Evolutionary conservation across 37 sponge, comb jelly and placozoan genomes (phyloP).

Genomic region (Halichondria panicea): DNA sequence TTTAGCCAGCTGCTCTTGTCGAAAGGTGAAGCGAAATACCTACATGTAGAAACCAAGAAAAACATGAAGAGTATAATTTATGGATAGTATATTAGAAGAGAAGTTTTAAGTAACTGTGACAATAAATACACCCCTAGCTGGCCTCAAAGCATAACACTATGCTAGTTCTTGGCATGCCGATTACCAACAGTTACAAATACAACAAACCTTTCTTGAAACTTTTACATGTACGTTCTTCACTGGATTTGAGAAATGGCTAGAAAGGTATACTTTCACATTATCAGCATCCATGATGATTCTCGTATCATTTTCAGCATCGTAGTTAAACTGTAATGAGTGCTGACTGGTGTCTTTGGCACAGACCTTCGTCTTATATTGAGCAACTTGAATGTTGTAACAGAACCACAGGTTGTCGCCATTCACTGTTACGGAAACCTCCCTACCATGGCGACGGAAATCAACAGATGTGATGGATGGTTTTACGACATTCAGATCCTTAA

Average conservation of each 20-base stretch:
- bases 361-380: not conserved
- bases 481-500: not conserved
- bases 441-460: conserved; percentile 44
- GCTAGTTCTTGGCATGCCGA: no score
- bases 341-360: conserved; percentile 13
- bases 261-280: conserved; percentile 10
- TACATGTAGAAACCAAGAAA: no score
- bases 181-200: no score
- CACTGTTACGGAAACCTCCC: conserved; percentile 28
- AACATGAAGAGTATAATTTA: no score
- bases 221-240: no score
- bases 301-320: not conserved
- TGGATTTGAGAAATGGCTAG: conserved; percentile 26
- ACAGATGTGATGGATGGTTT: conserved; percentile 22
- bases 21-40: conserved; percentile 19
- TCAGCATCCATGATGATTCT: not conserved
- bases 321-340: conserved; percentile 38
- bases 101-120: no score
- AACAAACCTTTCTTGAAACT: conserved; percentile 6
- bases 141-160: no score
- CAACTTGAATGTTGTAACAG: conserved; percentile 23
- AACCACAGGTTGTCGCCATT: conserved; percentile 41
- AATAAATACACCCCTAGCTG: no score
- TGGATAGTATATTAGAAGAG: no score
- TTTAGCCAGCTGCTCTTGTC: conserved; percentile 62